These are phyloP conservation scores for Pelusios castaneus DNA, from an alignment of 2,113 vertebrate species.

Conservation along the genomic window DNA sequence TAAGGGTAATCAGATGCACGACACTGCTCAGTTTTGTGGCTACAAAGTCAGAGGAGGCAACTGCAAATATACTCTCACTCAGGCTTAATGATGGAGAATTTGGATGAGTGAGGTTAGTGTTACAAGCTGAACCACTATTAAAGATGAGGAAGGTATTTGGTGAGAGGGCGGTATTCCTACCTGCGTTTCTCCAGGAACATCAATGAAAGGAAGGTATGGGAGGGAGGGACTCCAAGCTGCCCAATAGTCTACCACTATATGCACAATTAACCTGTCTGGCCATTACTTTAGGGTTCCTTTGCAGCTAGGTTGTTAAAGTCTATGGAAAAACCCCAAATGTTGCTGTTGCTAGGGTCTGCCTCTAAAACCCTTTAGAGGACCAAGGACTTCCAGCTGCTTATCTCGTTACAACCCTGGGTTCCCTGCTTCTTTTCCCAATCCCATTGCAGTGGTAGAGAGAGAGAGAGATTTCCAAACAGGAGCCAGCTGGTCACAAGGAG, in stretches of 20 bases:
- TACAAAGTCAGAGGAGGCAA: not conserved
- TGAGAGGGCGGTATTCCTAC: fast-evolving
- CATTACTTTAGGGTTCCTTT: not conserved
- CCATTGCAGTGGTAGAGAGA: not conserved
- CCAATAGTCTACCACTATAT: not conserved
- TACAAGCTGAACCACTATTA: not conserved
- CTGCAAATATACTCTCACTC: not conserved
- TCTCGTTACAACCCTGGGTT: not conserved
- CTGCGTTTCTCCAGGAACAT: not conserved
- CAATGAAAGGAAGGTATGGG: not conserved
- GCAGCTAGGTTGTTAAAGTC: not conserved
- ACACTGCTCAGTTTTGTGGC: fast-evolving
- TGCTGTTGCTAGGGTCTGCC: not conserved
- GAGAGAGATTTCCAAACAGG: not conserved
- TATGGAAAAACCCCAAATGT: no score
- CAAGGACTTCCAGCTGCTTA: not conserved
- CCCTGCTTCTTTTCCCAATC: not conserved
- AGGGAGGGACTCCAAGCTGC: not conserved
- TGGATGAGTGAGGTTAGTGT: not conserved
- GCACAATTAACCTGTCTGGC: fast-evolving
- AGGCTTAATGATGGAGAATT: not conserved
- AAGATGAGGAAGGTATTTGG: not conserved
- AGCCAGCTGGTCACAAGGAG: not conserved
- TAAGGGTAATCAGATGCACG: not conserved
- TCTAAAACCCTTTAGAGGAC: not conserved